These are phyloP conservation scores for Sciaenops ocellatus DNA, from an alignment of 2,797 vertebrate species.

Conservation along the genomic window DNA sequence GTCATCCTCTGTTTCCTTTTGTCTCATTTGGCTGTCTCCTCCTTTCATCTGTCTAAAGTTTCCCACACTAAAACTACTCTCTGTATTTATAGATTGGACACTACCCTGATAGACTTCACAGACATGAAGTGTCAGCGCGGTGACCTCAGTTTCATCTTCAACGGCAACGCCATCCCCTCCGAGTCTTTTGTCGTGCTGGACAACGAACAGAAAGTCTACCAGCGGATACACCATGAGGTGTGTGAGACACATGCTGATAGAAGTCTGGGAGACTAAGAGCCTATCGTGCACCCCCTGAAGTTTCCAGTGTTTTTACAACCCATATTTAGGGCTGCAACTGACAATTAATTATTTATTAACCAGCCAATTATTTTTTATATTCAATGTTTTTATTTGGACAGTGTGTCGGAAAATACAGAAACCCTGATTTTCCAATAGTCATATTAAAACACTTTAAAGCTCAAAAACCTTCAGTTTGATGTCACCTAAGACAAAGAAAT, in stretches of 20 bases:
- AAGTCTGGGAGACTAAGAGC: background rate
- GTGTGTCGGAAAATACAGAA: background rate
- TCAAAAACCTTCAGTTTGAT: background rate
- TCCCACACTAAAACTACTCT: conserved; percentile 1
- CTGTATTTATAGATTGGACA: conserved; percentile 90
- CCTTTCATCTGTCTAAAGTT: background rate
- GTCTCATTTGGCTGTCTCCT: background rate
- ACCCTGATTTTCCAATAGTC: too few relatives aligned
- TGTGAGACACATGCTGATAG: conserved; percentile 55
- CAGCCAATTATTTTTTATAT: background rate
- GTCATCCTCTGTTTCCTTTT: background rate
- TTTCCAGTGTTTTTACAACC: background rate
- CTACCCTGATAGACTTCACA: conserved; percentile 98
- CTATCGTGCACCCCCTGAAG: background rate
- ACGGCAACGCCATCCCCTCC: conserved; percentile 93
- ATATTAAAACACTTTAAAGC: background rate
- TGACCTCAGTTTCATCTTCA: conserved; percentile 99
- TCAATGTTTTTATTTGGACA: background rate
- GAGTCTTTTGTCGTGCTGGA: conserved; percentile 99
- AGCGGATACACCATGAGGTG: conserved; percentile 98
- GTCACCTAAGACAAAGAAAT: background rate
- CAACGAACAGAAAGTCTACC: conserved; percentile 99
- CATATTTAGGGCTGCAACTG: background rate
- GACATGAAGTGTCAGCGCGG: conserved; percentile 99
- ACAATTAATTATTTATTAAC: background rate